Base-by-base conservation (phyloP, 1,140 invertebrate genomes). In the Tetramorium parvispinum region DNA sequence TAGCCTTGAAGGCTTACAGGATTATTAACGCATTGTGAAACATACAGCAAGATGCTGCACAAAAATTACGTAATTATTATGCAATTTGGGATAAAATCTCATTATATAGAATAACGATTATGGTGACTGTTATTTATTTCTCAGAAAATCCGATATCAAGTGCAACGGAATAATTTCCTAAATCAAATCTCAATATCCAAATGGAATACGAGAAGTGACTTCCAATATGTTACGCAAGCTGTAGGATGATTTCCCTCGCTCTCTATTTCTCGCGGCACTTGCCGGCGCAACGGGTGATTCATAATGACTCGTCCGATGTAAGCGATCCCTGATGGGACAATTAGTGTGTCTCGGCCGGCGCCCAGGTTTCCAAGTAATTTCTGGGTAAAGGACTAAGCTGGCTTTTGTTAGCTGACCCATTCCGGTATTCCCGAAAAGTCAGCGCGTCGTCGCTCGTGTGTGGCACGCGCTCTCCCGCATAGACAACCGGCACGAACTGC, bases 371-470 rank as follows among this genome's bases (percentile, higher is more conserved):
- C 71, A 16, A 83, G 86, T 86, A 88, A 53, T 71, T 90, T 90
- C 81, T 65, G 27, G 61, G 59, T 77, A 87, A 87, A 59, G 86
- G 65, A 75, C 53, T 61, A 82, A 71, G 53, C 81, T 37, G 73
- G 51, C 16, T 77, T 78, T 87, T 59, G 70, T 71, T 11, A 59
- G 66, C 32, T 63, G 66, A 73, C 16, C 68, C 79, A 66, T 51
- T 59, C 59, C 37, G 86, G 86, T 88, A 87, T 88, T 88, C 53
- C 77, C 82, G n/a, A 91, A 90, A 90, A 90, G 77, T 75, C 76
- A 83, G 51, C 65, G 27, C 53, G 73, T 57, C 55, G 27, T 24
- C 32, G 46, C 37, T 32, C 32, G 32, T 32, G 32, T n/a, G n/a
- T 43, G 88, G n/a, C 79, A 66, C 71, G 61, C 71, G 61, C 66